Evolutionary conservation across 2,888 invertebrate species (phyloP), one percentile per base, ranked within the genome.

Genomic region (Stegana nigrithorax): DNA sequence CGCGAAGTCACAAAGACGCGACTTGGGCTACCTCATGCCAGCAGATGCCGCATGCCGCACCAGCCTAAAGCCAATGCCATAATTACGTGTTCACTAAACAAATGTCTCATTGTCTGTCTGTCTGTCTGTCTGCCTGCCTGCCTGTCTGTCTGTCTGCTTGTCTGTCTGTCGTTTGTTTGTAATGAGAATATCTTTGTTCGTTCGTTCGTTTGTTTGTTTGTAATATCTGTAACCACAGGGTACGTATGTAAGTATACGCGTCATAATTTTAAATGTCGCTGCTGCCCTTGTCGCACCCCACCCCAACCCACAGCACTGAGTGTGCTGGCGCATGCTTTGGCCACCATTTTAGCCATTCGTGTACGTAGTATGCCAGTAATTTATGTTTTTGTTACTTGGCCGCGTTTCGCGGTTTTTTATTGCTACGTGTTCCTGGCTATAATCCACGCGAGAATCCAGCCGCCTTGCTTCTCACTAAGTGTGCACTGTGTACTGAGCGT

Each of bases 371-470:
- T 59, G 67, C 17, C 19, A 12, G 66, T 81, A 83, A 83, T 82
- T 82, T 82, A 82, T 82, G 81, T 68, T 78, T 73, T 74, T 74
- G 80, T 78, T 82, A 81, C 82, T 83, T 83, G 82, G 83, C 80
- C 80, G 80, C 82, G 80, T 80, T 83, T 81, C 79, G 82, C 78
- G 82, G 83, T 77, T 81, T 83, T 81, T 78, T 81, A 79, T 81
- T 80, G 73, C 79, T 71, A 68, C 69, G 72, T 74, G 78, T 74
- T 67, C 51, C 64, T 64, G 60, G 23, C 23, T 21, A 25, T 47
- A 47, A 47, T 47, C 25, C 47, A 14, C 25, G 47, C 23, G 47
- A n/a, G n/a, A n/a, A n/a, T n/a, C n/a, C n/a, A n/a, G n/a, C n/a
- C n/a, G n/a, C n/a, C n/a, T n/a, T n/a, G n/a, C n/a, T n/a, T n/a